phyloP scores from a whole-genome alignment of 2,888 invertebrate genomes.

The Hirudinaria manillensis region DNA sequence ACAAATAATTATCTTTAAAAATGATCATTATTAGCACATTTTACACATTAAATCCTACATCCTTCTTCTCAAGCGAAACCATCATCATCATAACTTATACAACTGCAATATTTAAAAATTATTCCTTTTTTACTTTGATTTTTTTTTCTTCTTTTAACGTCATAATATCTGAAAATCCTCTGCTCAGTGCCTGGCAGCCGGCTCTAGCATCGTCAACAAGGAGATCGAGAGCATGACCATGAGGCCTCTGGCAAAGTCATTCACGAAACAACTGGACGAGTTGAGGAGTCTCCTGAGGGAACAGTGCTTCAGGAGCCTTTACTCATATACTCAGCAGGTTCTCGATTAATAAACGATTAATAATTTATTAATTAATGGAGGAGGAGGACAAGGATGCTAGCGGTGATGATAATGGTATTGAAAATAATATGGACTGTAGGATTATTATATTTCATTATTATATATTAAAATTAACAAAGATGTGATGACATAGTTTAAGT shows the following conservation, averaged over 20 bases:
- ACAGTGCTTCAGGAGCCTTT: constrained; percentile 50
- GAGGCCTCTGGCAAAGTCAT: constrained; percentile 89
- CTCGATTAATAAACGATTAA: not conserved
- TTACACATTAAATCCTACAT: too few species aligned
- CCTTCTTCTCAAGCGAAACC: too few species aligned
- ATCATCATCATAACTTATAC: too few species aligned
- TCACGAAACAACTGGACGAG: constrained; percentile 90
- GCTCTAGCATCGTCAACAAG: constrained; percentile 94
- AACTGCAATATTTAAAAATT: too few species aligned
- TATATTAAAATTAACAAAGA: too few species aligned
- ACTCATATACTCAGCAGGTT: constrained; percentile 32
- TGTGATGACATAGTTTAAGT: too few species aligned
- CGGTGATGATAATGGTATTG: too few species aligned
- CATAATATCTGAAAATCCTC: not conserved
- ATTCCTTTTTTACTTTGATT: not conserved
- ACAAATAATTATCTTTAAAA: too few species aligned
- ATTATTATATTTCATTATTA: too few species aligned
- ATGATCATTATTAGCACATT: too few species aligned
- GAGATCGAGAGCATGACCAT: constrained; percentile 91
- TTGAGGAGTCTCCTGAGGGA: constrained; percentile 79
- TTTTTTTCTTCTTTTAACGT: not conserved
- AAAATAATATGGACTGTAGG: too few species aligned
- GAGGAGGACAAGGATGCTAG: too few species aligned
- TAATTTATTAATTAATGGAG: not conserved
- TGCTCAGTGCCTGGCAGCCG: constrained; percentile 85